Conservation (phyloP, 2,113 vertebrate species). For the Catharus minimus region DNA sequence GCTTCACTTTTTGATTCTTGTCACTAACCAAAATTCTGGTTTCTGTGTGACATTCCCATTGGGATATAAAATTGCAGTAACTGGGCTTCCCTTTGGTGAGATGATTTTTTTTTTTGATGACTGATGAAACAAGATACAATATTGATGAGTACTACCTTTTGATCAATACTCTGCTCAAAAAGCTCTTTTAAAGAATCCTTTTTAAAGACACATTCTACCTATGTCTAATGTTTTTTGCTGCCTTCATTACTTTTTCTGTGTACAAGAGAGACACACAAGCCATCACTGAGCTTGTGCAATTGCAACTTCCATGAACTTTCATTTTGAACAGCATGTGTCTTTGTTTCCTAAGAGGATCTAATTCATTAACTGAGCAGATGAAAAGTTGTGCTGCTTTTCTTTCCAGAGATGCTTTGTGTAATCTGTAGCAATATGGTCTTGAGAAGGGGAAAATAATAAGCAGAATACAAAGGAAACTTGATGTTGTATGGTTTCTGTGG, state of each 20-base stretch:
- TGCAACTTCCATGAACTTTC: neutral
- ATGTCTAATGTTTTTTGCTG: neutral
- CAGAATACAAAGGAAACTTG: neutral
- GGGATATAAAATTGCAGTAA: neutral
- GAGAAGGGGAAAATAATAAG: accelerated
- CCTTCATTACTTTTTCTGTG: neutral
- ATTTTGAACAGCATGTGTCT: neutral
- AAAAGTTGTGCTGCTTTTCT: neutral
- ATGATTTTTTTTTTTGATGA: too few species aligned
- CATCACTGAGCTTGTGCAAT: neutral
- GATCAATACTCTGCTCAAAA: neutral
- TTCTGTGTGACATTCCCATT: neutral
- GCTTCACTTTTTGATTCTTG: neutral
- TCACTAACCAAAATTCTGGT: neutral
- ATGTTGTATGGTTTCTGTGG: neutral
- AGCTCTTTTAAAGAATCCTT: neutral
- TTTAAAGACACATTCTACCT: neutral
- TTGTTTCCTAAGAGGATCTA: neutral
- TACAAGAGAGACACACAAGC: neutral
- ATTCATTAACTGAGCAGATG: neutral
- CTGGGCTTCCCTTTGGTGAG: neutral
- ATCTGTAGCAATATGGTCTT: neutral
- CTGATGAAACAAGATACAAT: neutral
- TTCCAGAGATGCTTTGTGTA: neutral
- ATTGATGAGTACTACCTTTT: neutral